Conservation (phyloP, 2,888 invertebrate species). For the Ormia ochracea region DNA sequence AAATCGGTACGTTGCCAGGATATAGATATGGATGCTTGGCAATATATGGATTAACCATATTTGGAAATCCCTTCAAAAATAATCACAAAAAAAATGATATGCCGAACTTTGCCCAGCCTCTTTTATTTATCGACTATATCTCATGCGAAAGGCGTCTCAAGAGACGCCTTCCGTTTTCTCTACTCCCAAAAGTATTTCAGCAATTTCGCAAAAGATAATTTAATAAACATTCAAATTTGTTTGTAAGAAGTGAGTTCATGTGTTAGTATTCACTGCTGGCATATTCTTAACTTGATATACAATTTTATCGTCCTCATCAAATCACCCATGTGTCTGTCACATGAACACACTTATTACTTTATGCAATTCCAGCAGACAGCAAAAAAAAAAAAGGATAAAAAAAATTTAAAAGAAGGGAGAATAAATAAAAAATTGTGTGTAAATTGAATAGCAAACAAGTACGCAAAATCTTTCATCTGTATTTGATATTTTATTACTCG, state of each 20-base stretch:
- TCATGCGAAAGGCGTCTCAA: too few species aligned
- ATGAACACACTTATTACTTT: conserved; percentile 1
- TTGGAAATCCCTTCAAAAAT: too few species aligned
- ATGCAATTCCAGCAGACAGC: too few species aligned
- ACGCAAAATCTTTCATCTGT: not conserved
- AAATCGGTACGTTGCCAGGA: too few species aligned
- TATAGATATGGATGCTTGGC: too few species aligned
- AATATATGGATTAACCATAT: too few species aligned
- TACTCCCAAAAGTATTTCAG: too few species aligned
- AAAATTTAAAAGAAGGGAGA: not conserved
- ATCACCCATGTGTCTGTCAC: conserved; percentile 9
- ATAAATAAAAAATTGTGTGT: not conserved
- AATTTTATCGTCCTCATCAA: conserved; percentile 2
- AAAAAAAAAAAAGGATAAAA: too few species aligned
- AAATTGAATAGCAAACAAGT: conserved; percentile 12
- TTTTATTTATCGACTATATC: too few species aligned
- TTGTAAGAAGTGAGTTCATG: not conserved
- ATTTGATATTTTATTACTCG: conserved; percentile 22
- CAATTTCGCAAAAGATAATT: not conserved
- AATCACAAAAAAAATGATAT: too few species aligned
- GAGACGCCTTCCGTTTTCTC: too few species aligned
- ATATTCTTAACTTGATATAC: conserved; percentile 1
- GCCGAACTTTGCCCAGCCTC: too few species aligned
- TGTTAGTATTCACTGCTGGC: not conserved
- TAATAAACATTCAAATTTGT: not conserved